Conservation (phyloP, 2,113 vertebrate genomes). For the Periophthalmodon schlosseri region DNA sequence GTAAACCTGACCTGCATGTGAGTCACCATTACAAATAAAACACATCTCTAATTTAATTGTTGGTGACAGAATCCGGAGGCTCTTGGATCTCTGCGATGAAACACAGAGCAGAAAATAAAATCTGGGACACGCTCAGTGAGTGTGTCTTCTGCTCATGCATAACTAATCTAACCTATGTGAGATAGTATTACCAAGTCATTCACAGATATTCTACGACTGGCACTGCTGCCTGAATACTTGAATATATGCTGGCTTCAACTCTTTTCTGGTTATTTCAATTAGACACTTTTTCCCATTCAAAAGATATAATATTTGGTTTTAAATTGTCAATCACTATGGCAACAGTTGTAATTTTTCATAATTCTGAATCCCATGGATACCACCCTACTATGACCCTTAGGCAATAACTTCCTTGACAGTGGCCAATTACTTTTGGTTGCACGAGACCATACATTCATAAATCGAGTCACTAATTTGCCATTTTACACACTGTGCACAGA, state of each 20-base stretch:
- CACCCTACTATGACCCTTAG: neutral
- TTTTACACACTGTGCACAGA: neutral
- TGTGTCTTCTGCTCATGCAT: conserved; percentile 59
- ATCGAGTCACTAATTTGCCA: neutral
- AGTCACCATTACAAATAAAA: conserved; percentile 40
- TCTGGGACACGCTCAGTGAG: conserved; percentile 64
- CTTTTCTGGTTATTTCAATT: neutral
- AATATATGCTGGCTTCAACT: neutral
- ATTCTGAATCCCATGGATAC: neutral
- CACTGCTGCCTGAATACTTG: neutral
- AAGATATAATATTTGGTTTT: too few relatives aligned
- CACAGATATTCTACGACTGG: neutral
- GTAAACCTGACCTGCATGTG: conserved; percentile 38
- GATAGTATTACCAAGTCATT: conserved; percentile 11
- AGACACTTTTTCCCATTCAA: too few relatives aligned
- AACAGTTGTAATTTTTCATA: too few relatives aligned
- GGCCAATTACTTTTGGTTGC: neutral
- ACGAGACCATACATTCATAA: neutral
- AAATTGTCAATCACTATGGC: too few relatives aligned
- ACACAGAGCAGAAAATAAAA: conserved; percentile 42
- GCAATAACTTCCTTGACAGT: neutral
- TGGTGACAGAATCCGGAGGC: conserved; percentile 58
- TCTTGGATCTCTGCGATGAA: conserved; percentile 45
- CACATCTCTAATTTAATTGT: conserved; percentile 37
- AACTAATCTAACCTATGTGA: conserved; percentile 63